These are phyloP conservation scores for Datnioides undecimradiatus DNA, from an alignment of 2,113 vertebrate genomes.

Conservation along the genomic window DNA sequence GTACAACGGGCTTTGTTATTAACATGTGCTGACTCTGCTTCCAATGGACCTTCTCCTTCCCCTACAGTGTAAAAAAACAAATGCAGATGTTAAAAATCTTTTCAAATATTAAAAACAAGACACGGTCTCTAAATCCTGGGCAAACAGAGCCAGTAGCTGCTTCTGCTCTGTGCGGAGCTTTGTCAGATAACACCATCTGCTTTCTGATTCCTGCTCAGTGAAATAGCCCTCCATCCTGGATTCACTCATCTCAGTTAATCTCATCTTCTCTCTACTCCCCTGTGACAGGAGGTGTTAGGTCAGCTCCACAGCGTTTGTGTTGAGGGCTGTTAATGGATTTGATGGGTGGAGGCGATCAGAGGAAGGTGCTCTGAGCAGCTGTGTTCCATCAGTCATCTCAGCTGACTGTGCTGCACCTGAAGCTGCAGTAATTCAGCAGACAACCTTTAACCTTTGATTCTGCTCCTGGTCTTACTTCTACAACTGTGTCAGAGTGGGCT, in stretches of 20 bases:
- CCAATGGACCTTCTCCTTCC: not conserved
- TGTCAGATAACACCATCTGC: slow-evolving; percentile 12
- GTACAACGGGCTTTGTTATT: not conserved
- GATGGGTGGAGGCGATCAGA: not conserved
- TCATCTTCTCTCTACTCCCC: slow-evolving; percentile 10
- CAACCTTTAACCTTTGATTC: not conserved
- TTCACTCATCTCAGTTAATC: not conserved
- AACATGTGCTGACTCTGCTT: too few relatives aligned
- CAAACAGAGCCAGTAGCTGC: slow-evolving; percentile 3
- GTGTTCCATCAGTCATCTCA: not conserved
- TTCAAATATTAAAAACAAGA: not conserved
- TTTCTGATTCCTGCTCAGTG: slow-evolving; percentile 14
- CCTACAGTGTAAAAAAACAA: not conserved
- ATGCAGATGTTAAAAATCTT: not conserved
- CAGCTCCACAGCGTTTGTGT: not conserved
- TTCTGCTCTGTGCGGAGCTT: slow-evolving; percentile 4
- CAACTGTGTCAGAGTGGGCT: not conserved
- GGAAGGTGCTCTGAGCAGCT: not conserved
- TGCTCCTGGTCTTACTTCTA: not conserved
- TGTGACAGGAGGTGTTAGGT: slow-evolving; percentile 7
- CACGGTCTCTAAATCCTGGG: not conserved
- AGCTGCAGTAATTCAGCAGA: not conserved
- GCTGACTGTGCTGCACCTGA: not conserved
- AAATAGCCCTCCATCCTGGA: not conserved
- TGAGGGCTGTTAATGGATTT: slow-evolving; percentile 19